Percentiles rank a stretch among this genome's conserved stretches.
phyloP scores from a whole-genome alignment of 2,797 vertebrate genomes.

The Nasua narica region DNA sequence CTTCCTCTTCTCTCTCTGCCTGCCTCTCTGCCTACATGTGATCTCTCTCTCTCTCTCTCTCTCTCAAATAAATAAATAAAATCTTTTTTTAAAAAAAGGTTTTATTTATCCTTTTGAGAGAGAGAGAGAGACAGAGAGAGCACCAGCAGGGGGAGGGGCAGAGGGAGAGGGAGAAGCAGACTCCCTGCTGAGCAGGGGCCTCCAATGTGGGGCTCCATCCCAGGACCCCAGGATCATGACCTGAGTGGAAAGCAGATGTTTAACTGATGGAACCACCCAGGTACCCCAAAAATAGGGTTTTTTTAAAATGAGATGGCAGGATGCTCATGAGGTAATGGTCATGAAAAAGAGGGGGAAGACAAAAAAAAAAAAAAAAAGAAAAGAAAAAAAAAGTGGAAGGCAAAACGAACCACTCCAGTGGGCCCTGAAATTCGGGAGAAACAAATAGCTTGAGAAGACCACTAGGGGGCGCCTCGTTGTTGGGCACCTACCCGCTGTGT shows the following conservation, averaged over 20 bases:
- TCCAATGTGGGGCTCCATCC: not conserved
- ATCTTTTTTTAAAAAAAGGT: not conserved
- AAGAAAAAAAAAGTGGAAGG: not conserved
- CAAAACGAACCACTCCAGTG: not conserved
- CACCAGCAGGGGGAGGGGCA: not conserved
- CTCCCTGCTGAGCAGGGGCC: not conserved
- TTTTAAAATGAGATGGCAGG: not conserved
- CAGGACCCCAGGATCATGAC: not conserved
- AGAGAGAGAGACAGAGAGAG: not conserved
- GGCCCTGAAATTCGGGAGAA: not conserved
- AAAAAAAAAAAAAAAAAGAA: no score
- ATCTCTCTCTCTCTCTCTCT: no score
- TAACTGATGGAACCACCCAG: not conserved
- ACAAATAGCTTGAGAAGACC: not conserved
- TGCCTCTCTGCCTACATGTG: no score
- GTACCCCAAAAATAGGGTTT: not conserved
- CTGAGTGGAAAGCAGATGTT: not conserved
- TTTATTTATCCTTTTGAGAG: not conserved
- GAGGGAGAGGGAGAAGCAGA: not conserved
- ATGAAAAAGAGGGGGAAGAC: not conserved
- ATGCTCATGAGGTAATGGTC: not conserved
- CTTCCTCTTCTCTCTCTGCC: no score
- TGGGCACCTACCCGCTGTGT: not conserved
- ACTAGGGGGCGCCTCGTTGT: no score
- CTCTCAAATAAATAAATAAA: no score